Percentiles rank a stretch among this genome's conserved stretches.
Evolutionary conservation across 2,113 vertebrate genomes (phyloP).

Genomic region (Thymallus thymallus): DNA sequence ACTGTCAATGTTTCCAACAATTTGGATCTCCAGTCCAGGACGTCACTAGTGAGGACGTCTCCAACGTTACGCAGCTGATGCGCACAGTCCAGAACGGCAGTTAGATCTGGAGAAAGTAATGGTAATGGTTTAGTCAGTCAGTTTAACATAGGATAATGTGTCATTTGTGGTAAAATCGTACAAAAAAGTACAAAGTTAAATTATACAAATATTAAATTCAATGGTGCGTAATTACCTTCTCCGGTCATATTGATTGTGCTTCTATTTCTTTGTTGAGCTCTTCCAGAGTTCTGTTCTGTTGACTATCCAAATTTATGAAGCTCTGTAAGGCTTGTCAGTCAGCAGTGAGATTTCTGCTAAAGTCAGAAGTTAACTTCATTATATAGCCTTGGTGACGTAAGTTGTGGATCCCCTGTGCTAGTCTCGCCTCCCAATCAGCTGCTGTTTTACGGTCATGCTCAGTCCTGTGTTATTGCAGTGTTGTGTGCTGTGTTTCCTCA

Average conservation of each 20-base stretch:
- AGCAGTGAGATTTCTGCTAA: constrained; percentile 44
- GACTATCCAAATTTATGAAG: background rate
- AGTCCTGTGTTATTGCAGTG: constrained; percentile 13
- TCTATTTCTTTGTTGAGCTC: background rate
- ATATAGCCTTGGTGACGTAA: constrained; percentile 40
- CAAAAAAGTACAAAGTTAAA: too few relatives aligned
- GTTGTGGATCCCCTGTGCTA: constrained; percentile 34
- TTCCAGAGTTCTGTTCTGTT: background rate
- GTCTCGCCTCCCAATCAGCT: too few relatives aligned
- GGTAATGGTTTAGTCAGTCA: background rate
- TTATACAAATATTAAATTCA: too few relatives aligned
- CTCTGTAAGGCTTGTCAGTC: constrained; percentile 23
- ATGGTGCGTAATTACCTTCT: constrained; percentile 42
- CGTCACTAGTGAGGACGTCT: constrained; percentile 59
- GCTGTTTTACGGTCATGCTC: background rate
- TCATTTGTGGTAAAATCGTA: background rate
- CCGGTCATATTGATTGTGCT: constrained; percentile 26
- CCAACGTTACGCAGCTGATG: constrained; percentile 53
- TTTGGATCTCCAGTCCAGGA: constrained; percentile 60
- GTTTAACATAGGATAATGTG: background rate
- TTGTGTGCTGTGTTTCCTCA: background rate
- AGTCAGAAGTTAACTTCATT: constrained; percentile 15
- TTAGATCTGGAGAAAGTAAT: constrained; percentile 18
- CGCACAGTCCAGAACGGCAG: constrained; percentile 36
- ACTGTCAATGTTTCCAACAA: constrained; percentile 58